These are phyloP conservation scores for Todiramphus saurophagus DNA, from an alignment of 2,113 vertebrate species.

Conservation along the genomic window DNA sequence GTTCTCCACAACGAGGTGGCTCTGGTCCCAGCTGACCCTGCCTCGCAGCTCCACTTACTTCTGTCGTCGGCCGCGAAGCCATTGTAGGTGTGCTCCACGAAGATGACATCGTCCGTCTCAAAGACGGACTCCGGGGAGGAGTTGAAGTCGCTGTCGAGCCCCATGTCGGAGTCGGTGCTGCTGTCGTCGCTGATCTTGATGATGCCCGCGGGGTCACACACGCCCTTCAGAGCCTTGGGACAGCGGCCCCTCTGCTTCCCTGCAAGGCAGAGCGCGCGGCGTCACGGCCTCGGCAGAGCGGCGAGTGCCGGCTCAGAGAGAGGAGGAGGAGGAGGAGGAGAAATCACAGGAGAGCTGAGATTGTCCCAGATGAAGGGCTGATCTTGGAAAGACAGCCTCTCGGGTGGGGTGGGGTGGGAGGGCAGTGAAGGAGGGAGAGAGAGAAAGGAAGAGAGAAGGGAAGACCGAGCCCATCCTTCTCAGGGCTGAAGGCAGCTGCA, in stretches of 20 bases:
- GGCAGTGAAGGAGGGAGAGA: background rate
- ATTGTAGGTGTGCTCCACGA: constrained; percentile 78
- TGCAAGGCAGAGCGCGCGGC: background rate
- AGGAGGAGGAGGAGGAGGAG: background rate
- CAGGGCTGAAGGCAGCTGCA: background rate
- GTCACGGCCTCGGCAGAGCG: background rate
- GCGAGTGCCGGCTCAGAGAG: background rate
- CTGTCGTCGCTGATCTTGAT: constrained; percentile 94
- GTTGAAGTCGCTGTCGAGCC: constrained; percentile 92
- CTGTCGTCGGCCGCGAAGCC: constrained; percentile 46
- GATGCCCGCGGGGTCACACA: constrained; percentile 69
- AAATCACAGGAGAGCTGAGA: background rate
- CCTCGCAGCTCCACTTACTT: constrained; percentile 24
- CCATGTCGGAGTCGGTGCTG: constrained; percentile 89
- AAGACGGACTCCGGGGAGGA: constrained; percentile 92
- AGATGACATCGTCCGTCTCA: constrained; percentile 90
- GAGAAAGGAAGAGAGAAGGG: constrained; percentile 45
- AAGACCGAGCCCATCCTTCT: background rate
- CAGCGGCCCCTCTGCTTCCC: constrained; percentile 83
- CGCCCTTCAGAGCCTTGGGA: constrained; percentile 76
- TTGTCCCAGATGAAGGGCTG: background rate
- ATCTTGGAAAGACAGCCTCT: background rate
- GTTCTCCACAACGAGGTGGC: too few relatives aligned
- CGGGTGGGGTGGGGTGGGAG: background rate
- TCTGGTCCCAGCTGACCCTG: too few relatives aligned